These are phyloP conservation scores for Betta splendens DNA, from an alignment of 2,797 vertebrate species.

Conservation along the genomic window DNA sequence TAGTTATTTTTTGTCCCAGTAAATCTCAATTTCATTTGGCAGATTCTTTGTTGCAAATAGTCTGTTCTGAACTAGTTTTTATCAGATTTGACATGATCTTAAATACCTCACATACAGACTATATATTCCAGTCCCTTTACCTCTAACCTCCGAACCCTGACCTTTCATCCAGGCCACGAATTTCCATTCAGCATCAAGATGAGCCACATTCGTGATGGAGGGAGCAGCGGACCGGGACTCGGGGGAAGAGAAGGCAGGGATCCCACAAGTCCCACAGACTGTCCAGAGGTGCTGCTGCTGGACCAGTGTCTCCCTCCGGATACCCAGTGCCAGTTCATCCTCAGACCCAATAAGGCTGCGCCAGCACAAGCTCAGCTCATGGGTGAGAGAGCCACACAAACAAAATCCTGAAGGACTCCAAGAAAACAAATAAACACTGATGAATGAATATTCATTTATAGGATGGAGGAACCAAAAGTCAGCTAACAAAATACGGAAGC, in stretches of 20 bases:
- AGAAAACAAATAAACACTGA: no score
- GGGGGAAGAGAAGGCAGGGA: conserved; percentile 59
- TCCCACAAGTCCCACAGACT: conserved; percentile 72
- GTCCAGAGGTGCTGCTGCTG: conserved; percentile 85
- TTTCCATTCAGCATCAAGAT: conserved; percentile 96
- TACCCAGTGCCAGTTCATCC: conserved; percentile 94
- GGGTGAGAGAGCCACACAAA: conserved; percentile 83
- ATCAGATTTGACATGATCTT: conserved; percentile 2
- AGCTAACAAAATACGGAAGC: no score
- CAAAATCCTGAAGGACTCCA: no score
- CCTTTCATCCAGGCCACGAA: conserved; percentile 87
- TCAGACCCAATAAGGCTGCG: conserved; percentile 87
- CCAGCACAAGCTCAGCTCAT: conserved; percentile 77
- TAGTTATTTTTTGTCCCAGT: conserved; percentile 22
- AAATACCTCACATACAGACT: conserved; percentile 6
- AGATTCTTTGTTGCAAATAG: neutral
- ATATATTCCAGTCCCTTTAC: conserved; percentile 32
- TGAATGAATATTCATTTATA: no score
- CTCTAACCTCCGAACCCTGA: conserved; percentile 43
- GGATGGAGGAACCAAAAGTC: no score
- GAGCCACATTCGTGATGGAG: conserved; percentile 88
- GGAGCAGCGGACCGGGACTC: conserved; percentile 39
- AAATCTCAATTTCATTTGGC: no score
- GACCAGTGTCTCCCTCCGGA: conserved; percentile 90
- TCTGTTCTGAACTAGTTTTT: neutral